Evolutionary conservation across 2,888 invertebrate species (phyloP).

Genomic region (Andricus quercusramuli): DNA sequence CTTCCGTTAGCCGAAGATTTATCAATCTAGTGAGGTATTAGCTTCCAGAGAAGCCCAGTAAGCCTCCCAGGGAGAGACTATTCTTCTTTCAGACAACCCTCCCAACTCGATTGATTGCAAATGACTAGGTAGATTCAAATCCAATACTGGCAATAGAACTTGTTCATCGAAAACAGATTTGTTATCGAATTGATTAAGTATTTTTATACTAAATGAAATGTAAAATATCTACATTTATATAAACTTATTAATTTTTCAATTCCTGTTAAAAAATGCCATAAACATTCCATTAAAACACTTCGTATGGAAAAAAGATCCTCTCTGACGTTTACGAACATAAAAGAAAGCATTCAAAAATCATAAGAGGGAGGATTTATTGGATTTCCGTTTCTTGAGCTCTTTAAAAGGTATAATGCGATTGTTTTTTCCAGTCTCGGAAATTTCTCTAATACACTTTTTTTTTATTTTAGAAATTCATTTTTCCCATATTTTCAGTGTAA

Average conservation of each 20-base stretch:
- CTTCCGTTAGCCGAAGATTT: slow-evolving; percentile 24
- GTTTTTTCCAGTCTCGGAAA: neutral
- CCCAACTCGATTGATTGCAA: slow-evolving; percentile 2
- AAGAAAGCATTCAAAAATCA: slow-evolving; percentile 33
- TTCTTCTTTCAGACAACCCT: neutral
- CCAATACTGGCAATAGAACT: neutral
- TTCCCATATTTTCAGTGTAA: slow-evolving; percentile 45
- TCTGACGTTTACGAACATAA: neutral
- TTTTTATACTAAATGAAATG: too few relatives aligned
- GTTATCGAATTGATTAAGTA: neutral
- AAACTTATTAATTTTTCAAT: neutral
- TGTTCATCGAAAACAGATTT: neutral
- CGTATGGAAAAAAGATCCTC: neutral
- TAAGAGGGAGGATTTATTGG: slow-evolving; percentile 15
- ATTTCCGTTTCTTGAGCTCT: slow-evolving; percentile 6
- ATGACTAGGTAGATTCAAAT: neutral
- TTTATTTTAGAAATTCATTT: slow-evolving; percentile 48
- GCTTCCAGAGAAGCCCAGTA: slow-evolving; percentile 5
- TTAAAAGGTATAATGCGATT: slow-evolving; percentile 16
- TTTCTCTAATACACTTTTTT: slow-evolving; percentile 41
- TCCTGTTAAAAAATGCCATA: neutral
- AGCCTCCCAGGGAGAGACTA: slow-evolving; percentile 5
- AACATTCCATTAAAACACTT: neutral
- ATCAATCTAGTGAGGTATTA: slow-evolving; percentile 27
- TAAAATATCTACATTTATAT: neutral